phyloP scores from a whole-genome alignment of 2,113 vertebrate genomes.

The Cepphus grylle region DNA sequence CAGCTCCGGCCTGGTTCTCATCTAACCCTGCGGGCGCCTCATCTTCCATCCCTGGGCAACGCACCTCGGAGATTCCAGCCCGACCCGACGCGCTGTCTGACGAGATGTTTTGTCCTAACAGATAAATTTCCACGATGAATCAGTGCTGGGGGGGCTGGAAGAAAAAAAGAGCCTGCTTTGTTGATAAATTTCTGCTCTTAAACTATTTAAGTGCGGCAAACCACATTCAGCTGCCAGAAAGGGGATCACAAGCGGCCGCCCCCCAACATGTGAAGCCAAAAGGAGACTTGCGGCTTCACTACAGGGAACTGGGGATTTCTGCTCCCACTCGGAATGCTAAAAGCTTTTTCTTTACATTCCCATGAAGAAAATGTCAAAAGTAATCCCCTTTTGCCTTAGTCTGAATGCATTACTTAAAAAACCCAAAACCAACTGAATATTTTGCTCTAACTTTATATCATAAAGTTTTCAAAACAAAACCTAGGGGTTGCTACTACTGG shows the following conservation, averaged over 20 bases:
- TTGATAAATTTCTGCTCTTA: neutral
- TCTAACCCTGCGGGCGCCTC: neutral
- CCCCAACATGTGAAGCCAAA: accelerated
- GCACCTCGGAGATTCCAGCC: neutral
- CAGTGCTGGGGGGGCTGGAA: neutral
- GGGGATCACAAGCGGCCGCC: neutral
- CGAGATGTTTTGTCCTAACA: neutral
- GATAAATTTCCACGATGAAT: neutral
- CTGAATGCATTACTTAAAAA: neutral
- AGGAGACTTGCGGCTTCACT: neutral
- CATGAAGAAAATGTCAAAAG: neutral
- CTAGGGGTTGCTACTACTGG: neutral
- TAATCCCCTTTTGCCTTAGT: neutral
- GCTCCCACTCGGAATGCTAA: neutral
- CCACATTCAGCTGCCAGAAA: neutral
- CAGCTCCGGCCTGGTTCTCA: neutral
- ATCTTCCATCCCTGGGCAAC: neutral
- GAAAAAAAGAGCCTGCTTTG: neutral
- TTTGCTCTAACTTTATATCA: neutral
- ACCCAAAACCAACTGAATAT: neutral
- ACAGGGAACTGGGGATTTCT: neutral
- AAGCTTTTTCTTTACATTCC: neutral
- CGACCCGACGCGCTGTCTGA: neutral
- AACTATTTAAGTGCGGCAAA: neutral
- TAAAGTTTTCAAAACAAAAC: neutral